These are phyloP conservation scores for Epinotia nisella DNA, from an alignment of 2,888 invertebrate genomes.

Conservation along the genomic window DNA sequence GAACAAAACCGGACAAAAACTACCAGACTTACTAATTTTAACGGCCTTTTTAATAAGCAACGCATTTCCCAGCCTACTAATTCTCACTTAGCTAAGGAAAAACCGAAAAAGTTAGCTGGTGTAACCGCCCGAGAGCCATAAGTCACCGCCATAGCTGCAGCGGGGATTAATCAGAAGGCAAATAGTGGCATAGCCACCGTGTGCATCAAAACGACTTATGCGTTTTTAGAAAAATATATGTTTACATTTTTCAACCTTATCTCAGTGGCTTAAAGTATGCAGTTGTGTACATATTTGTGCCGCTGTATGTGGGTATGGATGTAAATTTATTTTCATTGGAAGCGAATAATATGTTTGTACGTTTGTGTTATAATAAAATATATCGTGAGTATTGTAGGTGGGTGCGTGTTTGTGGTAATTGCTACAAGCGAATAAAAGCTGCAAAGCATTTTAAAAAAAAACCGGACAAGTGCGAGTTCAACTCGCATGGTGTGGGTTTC, in stretches of 20 bases:
- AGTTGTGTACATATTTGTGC: neutral
- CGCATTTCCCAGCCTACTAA: conserved; percentile 42
- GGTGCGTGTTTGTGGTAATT: neutral
- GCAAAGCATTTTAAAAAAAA: too few relatives aligned
- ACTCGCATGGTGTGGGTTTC: too few relatives aligned
- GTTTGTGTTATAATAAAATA: conserved; percentile 4
- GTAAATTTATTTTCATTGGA: neutral
- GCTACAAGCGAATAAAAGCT: neutral
- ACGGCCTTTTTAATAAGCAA: conserved; percentile 8
- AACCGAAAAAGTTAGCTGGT: conserved; percentile 36
- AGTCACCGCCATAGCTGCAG: conserved; percentile 50
- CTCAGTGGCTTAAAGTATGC: neutral
- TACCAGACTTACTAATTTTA: neutral
- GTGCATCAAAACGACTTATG: conserved; percentile 10
- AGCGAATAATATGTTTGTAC: neutral
- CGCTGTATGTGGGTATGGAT: neutral
- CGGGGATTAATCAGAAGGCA: conserved; percentile 39
- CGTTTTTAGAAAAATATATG: neutral
- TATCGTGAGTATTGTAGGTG: neutral
- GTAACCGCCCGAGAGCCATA: conserved; percentile 40
- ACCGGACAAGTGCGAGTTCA: too few relatives aligned
- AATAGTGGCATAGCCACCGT: conserved; percentile 8
- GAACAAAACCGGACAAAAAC: neutral
- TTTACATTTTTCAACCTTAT: neutral
- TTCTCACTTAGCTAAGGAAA: conserved; percentile 42